Evolutionary conservation across 2,888 invertebrate genomes (phyloP).

Genomic region (Alsophila aescularia): DNA sequence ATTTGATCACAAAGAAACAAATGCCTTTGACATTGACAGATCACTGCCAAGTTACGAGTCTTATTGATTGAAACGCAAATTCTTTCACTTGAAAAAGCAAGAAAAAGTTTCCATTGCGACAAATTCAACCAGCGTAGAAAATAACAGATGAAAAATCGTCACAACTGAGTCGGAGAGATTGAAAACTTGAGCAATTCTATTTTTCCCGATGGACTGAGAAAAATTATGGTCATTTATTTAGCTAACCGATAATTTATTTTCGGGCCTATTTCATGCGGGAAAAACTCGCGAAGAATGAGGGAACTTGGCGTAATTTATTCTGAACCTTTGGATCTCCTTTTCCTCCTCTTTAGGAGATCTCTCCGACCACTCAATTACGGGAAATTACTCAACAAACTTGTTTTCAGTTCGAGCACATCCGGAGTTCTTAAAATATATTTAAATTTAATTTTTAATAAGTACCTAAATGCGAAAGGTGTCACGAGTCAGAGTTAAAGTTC

Average conservation of each 20-base stretch:
- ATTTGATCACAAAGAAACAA: no score
- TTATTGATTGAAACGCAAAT: background rate
- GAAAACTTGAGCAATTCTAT: conserved; percentile 30
- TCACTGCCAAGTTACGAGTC: no score
- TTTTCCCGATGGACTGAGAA: conserved; percentile 25
- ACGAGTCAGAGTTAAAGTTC: background rate
- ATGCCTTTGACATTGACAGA: no score
- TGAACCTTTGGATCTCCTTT: conserved; percentile 22
- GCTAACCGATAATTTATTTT: conserved; percentile 37
- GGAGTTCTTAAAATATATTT: conserved; percentile 3
- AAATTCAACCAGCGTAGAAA: background rate
- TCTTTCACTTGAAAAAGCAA: background rate
- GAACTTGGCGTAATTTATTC: conserved; percentile 36
- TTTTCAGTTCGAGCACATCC: conserved; percentile 21
- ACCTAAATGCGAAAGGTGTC: conserved; percentile 2
- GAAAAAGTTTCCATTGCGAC: background rate
- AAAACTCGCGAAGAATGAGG: conserved; percentile 26
- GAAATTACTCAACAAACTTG: conserved; percentile 31
- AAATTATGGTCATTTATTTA: conserved; percentile 36
- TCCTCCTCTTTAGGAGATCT: conserved; percentile 13
- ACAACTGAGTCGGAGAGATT: conserved; percentile 15
- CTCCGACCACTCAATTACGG: conserved; percentile 29
- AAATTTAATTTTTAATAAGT: background rate
- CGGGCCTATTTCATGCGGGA: conserved; percentile 20
- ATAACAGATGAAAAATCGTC: conserved; percentile 19